phyloP scores from a whole-genome alignment of 2,797 vertebrate genomes.

The Phrynocephalus guinanensis region DNA sequence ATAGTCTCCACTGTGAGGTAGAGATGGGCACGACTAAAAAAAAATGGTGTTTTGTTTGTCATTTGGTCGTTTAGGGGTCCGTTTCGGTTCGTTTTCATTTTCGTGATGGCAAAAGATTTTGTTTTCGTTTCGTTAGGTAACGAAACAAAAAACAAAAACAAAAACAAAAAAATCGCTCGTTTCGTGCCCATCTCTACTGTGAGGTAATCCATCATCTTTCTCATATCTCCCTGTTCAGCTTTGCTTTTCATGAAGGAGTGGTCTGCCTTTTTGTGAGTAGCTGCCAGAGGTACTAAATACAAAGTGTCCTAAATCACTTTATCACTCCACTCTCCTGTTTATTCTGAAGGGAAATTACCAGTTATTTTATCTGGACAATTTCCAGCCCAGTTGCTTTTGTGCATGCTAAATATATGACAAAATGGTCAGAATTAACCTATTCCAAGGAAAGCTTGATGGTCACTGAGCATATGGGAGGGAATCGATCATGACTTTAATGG shows the following conservation, averaged over 20 bases:
- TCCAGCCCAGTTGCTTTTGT: neutral
- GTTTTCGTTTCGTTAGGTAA: too few species aligned
- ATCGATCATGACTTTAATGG: neutral
- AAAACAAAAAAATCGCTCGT: too few species aligned
- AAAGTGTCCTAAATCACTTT: neutral
- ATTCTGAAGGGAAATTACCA: neutral
- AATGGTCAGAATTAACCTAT: neutral
- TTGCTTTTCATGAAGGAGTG: neutral
- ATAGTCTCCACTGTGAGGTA: too few species aligned
- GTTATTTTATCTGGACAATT: conserved; percentile 6
- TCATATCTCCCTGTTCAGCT: neutral
- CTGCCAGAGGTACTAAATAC: neutral
- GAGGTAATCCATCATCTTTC: neutral
- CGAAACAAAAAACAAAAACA: too few species aligned
- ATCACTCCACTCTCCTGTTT: neutral
- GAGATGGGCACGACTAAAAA: too few species aligned
- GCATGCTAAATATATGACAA: neutral
- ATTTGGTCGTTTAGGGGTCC: too few species aligned
- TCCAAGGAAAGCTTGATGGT: neutral
- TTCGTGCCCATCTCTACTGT: too few species aligned
- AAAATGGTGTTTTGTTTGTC: too few species aligned
- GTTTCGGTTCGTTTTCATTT: too few species aligned
- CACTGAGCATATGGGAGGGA: neutral
- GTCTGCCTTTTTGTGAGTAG: neutral
- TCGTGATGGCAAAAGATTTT: too few species aligned